A percentile compares a stretch with the other conserved stretches of the same genome.
These are phyloP conservation scores for Parotocinclus haroldoi DNA, from an alignment of 2,797 vertebrate genomes.

Conservation along the genomic window DNA sequence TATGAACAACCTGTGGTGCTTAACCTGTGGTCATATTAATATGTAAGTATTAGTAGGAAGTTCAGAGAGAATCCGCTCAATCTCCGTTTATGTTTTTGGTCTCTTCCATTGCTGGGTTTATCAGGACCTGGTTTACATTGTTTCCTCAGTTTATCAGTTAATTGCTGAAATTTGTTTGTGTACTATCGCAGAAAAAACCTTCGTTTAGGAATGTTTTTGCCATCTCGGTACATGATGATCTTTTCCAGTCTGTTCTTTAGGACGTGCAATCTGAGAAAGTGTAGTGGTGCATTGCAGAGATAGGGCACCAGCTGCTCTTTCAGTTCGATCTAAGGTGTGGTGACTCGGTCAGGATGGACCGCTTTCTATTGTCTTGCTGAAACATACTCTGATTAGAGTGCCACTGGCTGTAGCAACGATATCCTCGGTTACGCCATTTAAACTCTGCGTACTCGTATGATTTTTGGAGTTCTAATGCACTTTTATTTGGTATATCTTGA, in stretches of 20 bases:
- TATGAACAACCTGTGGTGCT: too few relatives aligned
- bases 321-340: constrained; percentile 44
- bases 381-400: constrained; percentile 55
- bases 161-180: neutral
- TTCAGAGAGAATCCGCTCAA: too few relatives aligned
- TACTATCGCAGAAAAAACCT: neutral
- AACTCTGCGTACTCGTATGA: too few relatives aligned
- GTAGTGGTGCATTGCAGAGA: constrained; percentile 55
- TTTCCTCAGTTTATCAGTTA: too few relatives aligned
- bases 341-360: constrained; percentile 34
- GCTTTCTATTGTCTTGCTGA: constrained; percentile 46
- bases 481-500: too few relatives aligned
- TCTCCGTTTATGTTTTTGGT: neutral
- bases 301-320: constrained; percentile 37
- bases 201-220: neutral
- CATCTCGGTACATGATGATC: neutral
- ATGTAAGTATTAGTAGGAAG: too few relatives aligned
- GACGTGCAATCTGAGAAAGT: neutral
- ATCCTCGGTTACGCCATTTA: constrained; percentile 19
- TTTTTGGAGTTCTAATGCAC: too few relatives aligned
- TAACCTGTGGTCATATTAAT: too few relatives aligned
- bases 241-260: constrained; percentile 1
- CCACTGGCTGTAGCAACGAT: constrained; percentile 56
- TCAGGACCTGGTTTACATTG: neutral
- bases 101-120: neutral